These are phyloP conservation scores for Drosophila auraria DNA, from an alignment of 1,140 invertebrate species.

Conservation along the genomic window DNA sequence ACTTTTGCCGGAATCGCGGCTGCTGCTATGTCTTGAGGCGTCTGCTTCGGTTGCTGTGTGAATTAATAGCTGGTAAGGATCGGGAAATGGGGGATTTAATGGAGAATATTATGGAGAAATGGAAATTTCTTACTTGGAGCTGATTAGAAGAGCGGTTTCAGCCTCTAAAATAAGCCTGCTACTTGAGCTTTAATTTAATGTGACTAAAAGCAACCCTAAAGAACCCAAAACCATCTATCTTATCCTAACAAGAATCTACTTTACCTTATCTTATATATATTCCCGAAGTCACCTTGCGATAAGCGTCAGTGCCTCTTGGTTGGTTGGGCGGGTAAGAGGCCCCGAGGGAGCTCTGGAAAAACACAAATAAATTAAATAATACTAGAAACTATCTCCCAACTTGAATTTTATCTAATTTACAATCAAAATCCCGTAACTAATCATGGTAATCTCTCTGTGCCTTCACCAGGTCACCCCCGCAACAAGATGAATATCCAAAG, in stretches of 20 bases:
- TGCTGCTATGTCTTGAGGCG: slow-evolving; percentile 52
- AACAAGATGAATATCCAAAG: slow-evolving; percentile 87
- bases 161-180: not conserved
- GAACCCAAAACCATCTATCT: not conserved
- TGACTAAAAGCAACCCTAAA: too few relatives aligned
- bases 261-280: not conserved
- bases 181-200: too few relatives aligned
- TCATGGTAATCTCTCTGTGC: not conserved
- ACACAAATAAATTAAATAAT: not conserved
- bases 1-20: slow-evolving; percentile 28
- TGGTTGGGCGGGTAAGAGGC: not conserved
- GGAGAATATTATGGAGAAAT: too few relatives aligned
- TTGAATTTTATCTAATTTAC: not conserved
- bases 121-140: too few relatives aligned
- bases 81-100: not conserved
- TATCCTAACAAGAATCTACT: not conserved
- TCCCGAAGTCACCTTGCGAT: not conserved
- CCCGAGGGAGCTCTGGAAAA: not conserved
- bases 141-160: too few relatives aligned
- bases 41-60: slow-evolving; percentile 52
- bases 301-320: not conserved
- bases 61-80: slow-evolving; percentile 68
- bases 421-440: not conserved
- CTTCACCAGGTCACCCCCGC: slow-evolving; percentile 81
- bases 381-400: not conserved